Evolutionary conservation across 1,140 invertebrate species (phyloP), one percentile per base, ranked within the genome.

Genomic region (Diachasmimorpha longicaudata): DNA sequence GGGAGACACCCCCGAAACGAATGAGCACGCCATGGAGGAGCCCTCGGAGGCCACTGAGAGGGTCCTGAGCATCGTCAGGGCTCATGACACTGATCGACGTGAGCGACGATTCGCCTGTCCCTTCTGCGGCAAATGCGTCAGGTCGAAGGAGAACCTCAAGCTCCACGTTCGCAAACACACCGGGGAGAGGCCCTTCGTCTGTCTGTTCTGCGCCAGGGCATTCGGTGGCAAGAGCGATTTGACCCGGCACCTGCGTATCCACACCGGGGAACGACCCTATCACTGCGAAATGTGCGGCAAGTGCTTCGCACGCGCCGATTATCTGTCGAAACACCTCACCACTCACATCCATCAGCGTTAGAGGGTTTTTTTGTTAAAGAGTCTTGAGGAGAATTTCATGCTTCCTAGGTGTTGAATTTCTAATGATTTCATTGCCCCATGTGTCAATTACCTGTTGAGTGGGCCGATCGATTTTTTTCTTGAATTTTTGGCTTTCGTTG

Each of bases 251-350:
- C 88, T 96, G 39, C 91, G 95, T 70, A 96, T 96, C 69, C 95
- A 96, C 86, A 96, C 95, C 0, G 95, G 95, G 25, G 94, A 96
- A 85, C 91, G 94, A 81, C 96, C 94, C 58, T 97, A 94, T 86
- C 96, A 95, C 83, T 97, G 95, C 87, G 95, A 96, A 86, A 95
- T 95, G 85, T 97, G 96, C 87, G 95, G 95, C 78, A 96, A 96
- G 85, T 96, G 95, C 85, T 97, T 97, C 88, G 95, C 95, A 10
- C 89, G 95, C 9, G 95, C 95, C 36, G 95, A 96, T 84, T 96
- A 96, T 81, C 91, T 96, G n/a, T 96, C 95, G 77, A 96, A 96
- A 87, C 95, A 96, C 86, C 91, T 96, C 74, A 96, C 95, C 70
- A 96, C 95, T 4, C 95, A 96, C 88, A 94, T 96, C 75, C 94